Conservation (phyloP, 2,797 vertebrate genomes). For the Babyrousa celebensis region DNA sequence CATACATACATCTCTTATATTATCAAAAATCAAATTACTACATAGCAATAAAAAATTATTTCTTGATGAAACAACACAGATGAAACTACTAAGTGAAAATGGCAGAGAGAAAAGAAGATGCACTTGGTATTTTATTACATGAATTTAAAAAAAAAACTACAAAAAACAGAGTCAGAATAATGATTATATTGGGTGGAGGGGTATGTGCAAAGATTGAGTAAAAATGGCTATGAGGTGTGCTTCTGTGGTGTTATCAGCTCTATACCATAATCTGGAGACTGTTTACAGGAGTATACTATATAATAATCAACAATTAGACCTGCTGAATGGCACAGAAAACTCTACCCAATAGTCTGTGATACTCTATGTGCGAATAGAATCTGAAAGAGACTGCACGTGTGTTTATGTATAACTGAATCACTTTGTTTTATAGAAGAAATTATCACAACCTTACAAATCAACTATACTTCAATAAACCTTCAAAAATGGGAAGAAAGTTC, state of each 20-base stretch:
- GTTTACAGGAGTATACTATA: neutral
- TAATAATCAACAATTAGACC: too few species aligned
- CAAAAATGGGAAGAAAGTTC: neutral
- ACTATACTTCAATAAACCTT: too few species aligned
- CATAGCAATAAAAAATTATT: neutral
- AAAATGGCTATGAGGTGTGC: rapidly evolving
- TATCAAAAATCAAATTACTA: neutral
- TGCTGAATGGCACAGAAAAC: too few species aligned
- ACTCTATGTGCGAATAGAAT: too few species aligned
- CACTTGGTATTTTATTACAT: neutral
- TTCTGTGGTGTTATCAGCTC: rapidly evolving
- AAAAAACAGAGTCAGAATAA: neutral
- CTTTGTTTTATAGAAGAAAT: too few species aligned
- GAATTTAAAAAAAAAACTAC: neutral
- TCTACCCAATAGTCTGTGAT: too few species aligned
- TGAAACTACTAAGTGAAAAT: neutral
- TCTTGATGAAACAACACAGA: neutral
- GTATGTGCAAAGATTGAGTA: rapidly evolving
- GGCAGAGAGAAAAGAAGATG: neutral
- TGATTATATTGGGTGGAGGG: too few species aligned
- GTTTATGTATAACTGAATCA: too few species aligned
- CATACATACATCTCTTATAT: neutral
- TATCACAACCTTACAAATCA: too few species aligned
- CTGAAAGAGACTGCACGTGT: too few species aligned
- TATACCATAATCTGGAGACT: too few species aligned